These are phyloP conservation scores for Ophion obscuratus DNA, from an alignment of 2,888 invertebrate species.

Conservation along the genomic window DNA sequence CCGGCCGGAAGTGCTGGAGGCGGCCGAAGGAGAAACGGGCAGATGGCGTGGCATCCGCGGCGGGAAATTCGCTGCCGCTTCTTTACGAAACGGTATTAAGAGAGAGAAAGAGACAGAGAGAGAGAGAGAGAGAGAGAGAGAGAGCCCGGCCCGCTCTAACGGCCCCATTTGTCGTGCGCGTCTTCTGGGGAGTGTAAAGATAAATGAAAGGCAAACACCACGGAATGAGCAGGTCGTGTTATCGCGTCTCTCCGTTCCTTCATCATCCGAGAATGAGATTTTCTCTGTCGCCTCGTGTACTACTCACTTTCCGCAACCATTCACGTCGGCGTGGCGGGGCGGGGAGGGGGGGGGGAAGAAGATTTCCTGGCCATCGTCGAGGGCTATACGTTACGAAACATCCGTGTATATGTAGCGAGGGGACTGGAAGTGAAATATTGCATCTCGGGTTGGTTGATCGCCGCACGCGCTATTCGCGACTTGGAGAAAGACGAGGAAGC, in stretches of 20 bases:
- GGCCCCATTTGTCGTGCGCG: slow-evolving; percentile 20
- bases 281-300: not conserved
- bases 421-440: slow-evolving; percentile 59
- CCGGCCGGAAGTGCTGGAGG: not conserved
- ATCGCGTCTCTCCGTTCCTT: slow-evolving; percentile 39
- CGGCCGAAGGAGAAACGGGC: not conserved
- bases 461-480: slow-evolving; percentile 35
- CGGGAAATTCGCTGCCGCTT: not conserved
- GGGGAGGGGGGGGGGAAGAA: not conserved
- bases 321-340: not conserved
- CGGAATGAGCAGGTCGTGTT: slow-evolving; percentile 14
- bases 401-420: not conserved
- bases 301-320: slow-evolving; percentile 9
- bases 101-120: not conserved
- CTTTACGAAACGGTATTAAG: not conserved
- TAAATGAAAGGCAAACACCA: slow-evolving; percentile 43
- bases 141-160: not conserved
- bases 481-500: slow-evolving; percentile 25
- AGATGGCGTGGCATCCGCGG: not conserved
- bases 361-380: slow-evolving; percentile 30
- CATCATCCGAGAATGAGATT: slow-evolving; percentile 22
- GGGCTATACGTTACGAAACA: slow-evolving; percentile 32
- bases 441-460: slow-evolving; percentile 32
- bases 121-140: not conserved
- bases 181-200: slow-evolving; percentile 7